Base-by-base conservation (phyloP, 2,888 invertebrate genomes). In the Sacculina carcini region DNA sequence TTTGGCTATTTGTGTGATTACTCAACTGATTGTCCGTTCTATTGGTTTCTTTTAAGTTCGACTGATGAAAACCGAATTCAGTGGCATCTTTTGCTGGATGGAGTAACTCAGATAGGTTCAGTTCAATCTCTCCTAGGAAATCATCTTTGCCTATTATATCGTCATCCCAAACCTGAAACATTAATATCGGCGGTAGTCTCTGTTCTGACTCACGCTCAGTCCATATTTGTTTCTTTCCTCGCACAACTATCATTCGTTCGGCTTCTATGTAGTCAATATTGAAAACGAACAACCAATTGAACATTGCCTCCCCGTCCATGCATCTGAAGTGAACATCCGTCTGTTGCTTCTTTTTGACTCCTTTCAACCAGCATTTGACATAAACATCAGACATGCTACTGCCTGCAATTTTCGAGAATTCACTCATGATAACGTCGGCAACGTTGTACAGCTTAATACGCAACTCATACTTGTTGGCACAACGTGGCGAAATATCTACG, bases 261-360 rank as follows among this genome's bases (percentile, higher is more conserved):
- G 77, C 73, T 50, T 73, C 71, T 44, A 80, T 71, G 62, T 83
- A 89, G 55, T 75, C 73, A 55, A 89, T 75, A 7, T 73, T 71
- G 61, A 85, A 89, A 55, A 86, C 69, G 70, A 89, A 84, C 58
- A 87, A 70, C 87, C 87, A 89, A 66, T 89, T 89, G 67, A 89
- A 87, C 62, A 75, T 76, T 0, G 79, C 84, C 59, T 79, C 80
- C 1, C 85, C 85, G 10, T 73, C 75, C 51, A 77, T 61, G 10
- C 79, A 83, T 62, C 77, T 73, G 64, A 79, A 82, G 65, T 86
- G 84, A 24, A 85, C 72, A 63, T 89, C 86, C 5, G 86, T 86
- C 50, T 71, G 72, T 64, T 87, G 87, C 21, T 71, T 68, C 58
- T 77, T 72, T 29, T 76, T 73, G 7, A 69, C 67, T 32, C 75